These are phyloP conservation scores for Noturus placidus DNA, from an alignment of 2,113 vertebrate genomes.

Conservation along the genomic window DNA sequence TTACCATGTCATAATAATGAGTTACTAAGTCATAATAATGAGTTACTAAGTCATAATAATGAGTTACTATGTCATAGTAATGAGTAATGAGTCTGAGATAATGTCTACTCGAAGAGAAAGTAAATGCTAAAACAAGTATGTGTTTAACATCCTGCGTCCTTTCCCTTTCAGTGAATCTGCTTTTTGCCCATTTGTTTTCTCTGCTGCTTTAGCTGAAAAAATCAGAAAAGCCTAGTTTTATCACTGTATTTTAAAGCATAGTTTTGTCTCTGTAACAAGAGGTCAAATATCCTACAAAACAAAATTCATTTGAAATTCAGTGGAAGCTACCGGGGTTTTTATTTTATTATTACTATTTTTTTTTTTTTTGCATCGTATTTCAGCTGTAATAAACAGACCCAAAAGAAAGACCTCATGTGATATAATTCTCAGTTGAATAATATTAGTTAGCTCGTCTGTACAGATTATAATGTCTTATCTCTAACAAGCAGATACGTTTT, in stretches of 20 bases:
- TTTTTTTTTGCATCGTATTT: background rate
- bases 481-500: constrained; percentile 22
- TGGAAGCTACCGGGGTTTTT: background rate
- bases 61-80: too few relatives aligned
- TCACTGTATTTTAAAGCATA: background rate
- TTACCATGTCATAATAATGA: too few relatives aligned
- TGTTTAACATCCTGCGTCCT: background rate
- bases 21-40: too few relatives aligned
- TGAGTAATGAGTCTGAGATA: too few relatives aligned
- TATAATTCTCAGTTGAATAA: constrained; percentile 10
- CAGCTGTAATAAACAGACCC: background rate
- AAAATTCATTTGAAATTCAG: background rate
- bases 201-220: background rate
- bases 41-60: too few relatives aligned
- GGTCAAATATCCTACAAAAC: background rate
- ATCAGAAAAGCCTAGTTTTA: background rate
- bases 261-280: background rate
- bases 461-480: constrained; percentile 36
- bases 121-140: background rate
- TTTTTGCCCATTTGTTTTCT: background rate
- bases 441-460: background rate
- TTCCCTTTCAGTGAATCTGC: background rate
- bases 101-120: background rate
- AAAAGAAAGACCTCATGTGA: background rate
- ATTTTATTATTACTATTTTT: too few relatives aligned